Conservation (phyloP, 2,113 vertebrate genomes). For the Sylvicapra grimmia region DNA sequence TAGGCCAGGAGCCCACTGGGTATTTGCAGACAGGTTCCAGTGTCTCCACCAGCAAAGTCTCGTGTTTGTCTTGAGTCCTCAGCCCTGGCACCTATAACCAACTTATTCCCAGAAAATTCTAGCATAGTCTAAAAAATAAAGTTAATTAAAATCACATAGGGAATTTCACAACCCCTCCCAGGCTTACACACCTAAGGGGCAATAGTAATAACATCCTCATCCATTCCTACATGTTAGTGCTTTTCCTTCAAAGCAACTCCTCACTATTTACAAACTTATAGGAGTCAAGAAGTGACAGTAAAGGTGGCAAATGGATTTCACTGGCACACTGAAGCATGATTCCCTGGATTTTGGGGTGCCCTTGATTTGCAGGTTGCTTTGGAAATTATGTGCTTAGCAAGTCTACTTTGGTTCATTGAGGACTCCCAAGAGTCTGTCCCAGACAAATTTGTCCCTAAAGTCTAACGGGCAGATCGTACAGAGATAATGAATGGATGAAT, state of each 20-base stretch:
- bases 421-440: not conserved
- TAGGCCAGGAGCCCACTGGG: not conserved
- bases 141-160: conserved; percentile 27
- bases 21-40: not conserved
- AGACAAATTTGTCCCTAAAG: not conserved
- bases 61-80: not conserved
- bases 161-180: not conserved
- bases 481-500: not conserved
- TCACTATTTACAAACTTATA: not conserved
- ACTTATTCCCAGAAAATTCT: not conserved
- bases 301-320: not conserved
- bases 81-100: not conserved
- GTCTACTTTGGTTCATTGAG: not conserved
- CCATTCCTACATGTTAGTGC: not conserved
- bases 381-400: not conserved
- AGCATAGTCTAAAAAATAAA: conserved; percentile 29
- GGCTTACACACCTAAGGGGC: not conserved
- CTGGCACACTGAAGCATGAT: not conserved
- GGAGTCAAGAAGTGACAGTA: not conserved
- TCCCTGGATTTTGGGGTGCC: not conserved
- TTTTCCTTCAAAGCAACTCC: not conserved
- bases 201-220: not conserved
- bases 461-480: not conserved
- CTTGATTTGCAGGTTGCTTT: not conserved
- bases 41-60: not conserved